phyloP scores from a whole-genome alignment of 2,113 vertebrate species.

The Seriola quinqueradiata region DNA sequence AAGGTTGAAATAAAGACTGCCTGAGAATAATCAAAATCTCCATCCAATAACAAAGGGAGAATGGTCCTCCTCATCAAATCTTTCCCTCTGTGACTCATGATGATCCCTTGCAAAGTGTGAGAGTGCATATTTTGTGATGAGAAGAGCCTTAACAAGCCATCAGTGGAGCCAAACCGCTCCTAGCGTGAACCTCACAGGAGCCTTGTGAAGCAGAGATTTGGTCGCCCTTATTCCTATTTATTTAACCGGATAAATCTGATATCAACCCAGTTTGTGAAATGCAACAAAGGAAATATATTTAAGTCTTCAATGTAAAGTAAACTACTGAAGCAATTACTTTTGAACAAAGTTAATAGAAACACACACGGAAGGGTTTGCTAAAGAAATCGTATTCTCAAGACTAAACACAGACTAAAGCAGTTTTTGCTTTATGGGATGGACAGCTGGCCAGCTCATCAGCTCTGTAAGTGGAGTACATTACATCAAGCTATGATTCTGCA shows the following conservation, averaged over 20 bases:
- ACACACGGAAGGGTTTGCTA: neutral
- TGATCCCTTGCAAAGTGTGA: slow-evolving; percentile 32
- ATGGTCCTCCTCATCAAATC: slow-evolving; percentile 31
- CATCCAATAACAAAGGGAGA: slow-evolving; percentile 17
- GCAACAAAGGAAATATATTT: neutral
- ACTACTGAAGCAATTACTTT: slow-evolving; percentile 7
- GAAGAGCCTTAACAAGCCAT: slow-evolving; percentile 22
- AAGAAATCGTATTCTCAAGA: slow-evolving; percentile 20
- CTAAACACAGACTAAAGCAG: slow-evolving; percentile 29
- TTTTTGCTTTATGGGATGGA: slow-evolving; percentile 38
- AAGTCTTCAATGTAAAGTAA: neutral
- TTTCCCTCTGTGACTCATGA: slow-evolving; percentile 13
- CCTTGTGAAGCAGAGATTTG: slow-evolving; percentile 3
- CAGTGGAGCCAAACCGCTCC: slow-evolving; percentile 36
- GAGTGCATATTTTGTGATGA: slow-evolving; percentile 43
- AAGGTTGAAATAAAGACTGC: slow-evolving; percentile 35
- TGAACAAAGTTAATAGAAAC: neutral
- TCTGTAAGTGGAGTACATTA: slow-evolving; percentile 58
- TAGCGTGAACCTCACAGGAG: slow-evolving; percentile 19
- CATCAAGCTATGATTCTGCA: slow-evolving; percentile 35
- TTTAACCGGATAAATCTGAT: neutral
- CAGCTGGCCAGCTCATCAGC: slow-evolving; percentile 45
- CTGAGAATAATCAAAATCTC: slow-evolving; percentile 21
- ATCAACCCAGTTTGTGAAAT: slow-evolving; percentile 15
- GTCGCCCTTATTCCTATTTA: slow-evolving; percentile 1